Evolutionary conservation across 2,888 invertebrate genomes (phyloP), one percentile per base, ranked within the genome.

Genomic region (Scrobipalpa atriplicella): DNA sequence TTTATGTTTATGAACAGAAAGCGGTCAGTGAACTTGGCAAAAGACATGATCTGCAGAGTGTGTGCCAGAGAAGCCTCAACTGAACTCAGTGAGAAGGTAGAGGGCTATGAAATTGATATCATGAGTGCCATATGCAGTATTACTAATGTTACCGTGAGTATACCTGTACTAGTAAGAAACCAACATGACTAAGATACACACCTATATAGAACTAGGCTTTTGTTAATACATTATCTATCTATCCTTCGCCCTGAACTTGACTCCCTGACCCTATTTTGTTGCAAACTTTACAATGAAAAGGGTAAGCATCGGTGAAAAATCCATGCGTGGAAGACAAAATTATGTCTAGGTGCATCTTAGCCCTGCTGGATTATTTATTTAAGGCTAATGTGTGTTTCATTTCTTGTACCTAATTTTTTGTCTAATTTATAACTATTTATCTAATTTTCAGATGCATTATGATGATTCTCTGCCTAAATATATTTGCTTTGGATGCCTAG

Each of bases 391-490:
- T 29, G 5, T 29, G 29, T 29, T 29, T 5, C 29, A 29, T 29
- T 29, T 3, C 2, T 9, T 41, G 2, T 41, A 41, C 13, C 8
- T 11, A 2, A 41, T n/a, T 6, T n/a, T n/a, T 13, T 47, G 8
- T n/a, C 47, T n/a, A 16, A 16, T 47, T n/a, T 5, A 61, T 7
- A 0, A 61, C 9, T 13, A 2, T 16, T n/a, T 21, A 19, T 19
- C 52, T 65, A 21, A 51, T 43, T 87, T 84, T 66, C 78, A 92
- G 92, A 85, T 92, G 68, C 83, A 80, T 71, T 70, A 75, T 56
- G 85, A 89, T 80, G 92, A 92, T 76, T 83, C 90, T 10, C 73
- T 92, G 51, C 92, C 92, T 19, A 92, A 92, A 76, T 92, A 79
- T 68, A 92, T 92, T 64, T 92, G 92, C 71, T 81, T 80, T 62